Base-by-base conservation (phyloP, 23 tunicate genomes). In the Clavelina lepadiformis region DNA sequence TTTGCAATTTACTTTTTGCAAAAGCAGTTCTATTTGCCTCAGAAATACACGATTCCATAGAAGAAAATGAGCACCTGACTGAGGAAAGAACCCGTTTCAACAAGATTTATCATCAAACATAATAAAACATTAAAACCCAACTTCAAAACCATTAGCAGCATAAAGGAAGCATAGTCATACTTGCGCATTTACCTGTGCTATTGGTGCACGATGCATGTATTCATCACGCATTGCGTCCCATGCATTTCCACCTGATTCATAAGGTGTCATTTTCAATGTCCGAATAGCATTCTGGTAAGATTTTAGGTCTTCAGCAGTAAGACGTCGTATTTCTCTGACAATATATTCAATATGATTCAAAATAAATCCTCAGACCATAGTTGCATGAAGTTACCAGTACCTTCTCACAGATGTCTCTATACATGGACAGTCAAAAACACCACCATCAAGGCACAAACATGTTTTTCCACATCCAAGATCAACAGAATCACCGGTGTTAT, bases 41-140 rank as follows among this genome's bases (percentile, higher is more conserved):
- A 86, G 62, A 78, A 86, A 78, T n/a, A 85, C 95, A 71, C 95
- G 73, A 49, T 86, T 86, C 95, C 95, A 86, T 65, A 86, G 46
- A 5, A 86, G 63, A 51, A 78, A 86, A 82, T 86, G 59, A 7
- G 22, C 8, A 15, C 22, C 28, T 3, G 87, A 57, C 87, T 80
- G 69, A 34, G 56, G 64, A 62, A 21, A 63, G 4, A 36, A 8
- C 58, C 21, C 24, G 58, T 52, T 20, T 20, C 24, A 52, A 52
- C 24, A 26, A 52, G 28, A 15, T 15, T 41, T 15, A 11, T 41
- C 11, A 15, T 41, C 11, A 11, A 15, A 41, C 49, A 11, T 11
- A 41, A 15, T 15, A 41, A 41, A 41, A 11, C 49, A 41, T 11
- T 41, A 41, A 41, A 15, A 41, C 49, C 49, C 15, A 11, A 41